Evolutionary conservation across 1,140 invertebrate species (phyloP).

Genomic region (Centruroides vittatus): DNA sequence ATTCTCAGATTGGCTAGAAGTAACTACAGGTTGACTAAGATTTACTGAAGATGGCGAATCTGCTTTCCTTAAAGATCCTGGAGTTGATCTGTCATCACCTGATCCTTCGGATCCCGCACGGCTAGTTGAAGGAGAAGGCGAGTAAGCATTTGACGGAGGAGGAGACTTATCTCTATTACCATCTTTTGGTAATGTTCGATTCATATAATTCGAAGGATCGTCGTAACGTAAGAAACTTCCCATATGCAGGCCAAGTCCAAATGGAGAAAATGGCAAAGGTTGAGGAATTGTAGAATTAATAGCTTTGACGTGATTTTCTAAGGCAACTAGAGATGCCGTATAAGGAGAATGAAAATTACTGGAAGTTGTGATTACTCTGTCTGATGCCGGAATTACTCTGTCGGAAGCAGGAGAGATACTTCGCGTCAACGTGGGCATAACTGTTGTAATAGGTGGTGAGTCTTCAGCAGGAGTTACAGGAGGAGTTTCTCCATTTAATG

Average conservation of each 20-base stretch:
- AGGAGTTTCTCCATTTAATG: too few species aligned
- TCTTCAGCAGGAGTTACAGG: too few species aligned
- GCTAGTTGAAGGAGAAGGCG: slow-evolving; percentile 12
- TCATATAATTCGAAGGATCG: slow-evolving; percentile 15
- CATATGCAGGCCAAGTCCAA: slow-evolving; percentile 24
- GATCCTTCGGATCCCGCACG: slow-evolving; percentile 11
- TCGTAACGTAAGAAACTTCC: slow-evolving; percentile 8
- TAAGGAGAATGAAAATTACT: neutral
- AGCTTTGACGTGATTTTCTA: slow-evolving; percentile 46
- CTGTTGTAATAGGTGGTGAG: too few species aligned
- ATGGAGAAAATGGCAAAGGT: slow-evolving; percentile 35
- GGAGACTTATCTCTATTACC: slow-evolving; percentile 8
- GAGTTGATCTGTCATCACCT: slow-evolving; percentile 12
- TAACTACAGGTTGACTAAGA: neutral
- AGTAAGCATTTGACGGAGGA: slow-evolving; percentile 6
- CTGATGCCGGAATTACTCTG: neutral
- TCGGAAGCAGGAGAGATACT: too few species aligned
- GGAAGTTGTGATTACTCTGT: neutral
- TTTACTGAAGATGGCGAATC: slow-evolving; percentile 9
- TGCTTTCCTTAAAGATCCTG: slow-evolving; percentile 9
- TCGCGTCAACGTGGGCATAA: too few species aligned
- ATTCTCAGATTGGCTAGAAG: slow-evolving; percentile 4
- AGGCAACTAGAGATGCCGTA: slow-evolving; percentile 48
- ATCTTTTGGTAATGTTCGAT: slow-evolving; percentile 21
- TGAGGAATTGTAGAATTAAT: slow-evolving; percentile 26